A percentile compares a stretch with the other conserved stretches of the same genome.
These are phyloP conservation scores for Apis laboriosa DNA, from an alignment of 1,140 invertebrate species.

Conservation along the genomic window DNA sequence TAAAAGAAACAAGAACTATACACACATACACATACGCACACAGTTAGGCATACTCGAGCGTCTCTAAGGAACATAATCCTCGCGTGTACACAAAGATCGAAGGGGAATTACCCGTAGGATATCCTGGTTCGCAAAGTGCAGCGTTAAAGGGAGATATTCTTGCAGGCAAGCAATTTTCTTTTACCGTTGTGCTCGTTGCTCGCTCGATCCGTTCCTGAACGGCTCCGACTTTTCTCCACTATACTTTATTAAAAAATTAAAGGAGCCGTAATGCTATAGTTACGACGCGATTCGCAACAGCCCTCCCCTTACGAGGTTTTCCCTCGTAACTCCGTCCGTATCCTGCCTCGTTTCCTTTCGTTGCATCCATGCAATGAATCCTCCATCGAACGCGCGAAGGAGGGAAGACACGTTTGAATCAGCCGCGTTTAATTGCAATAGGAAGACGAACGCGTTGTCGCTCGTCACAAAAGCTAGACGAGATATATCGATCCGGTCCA, in stretches of 20 bases:
- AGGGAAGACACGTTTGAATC: background rate
- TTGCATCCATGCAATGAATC: too few species aligned
- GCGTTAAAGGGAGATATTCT: constrained; percentile 35
- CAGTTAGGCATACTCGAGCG: background rate
- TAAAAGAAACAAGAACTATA: background rate
- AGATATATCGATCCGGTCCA: background rate
- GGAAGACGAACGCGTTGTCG: background rate
- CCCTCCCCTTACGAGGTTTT: background rate
- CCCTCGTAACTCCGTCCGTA: constrained; percentile 6
- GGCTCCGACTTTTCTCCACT: background rate
- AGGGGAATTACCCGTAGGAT: constrained; percentile 26
- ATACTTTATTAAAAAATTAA: constrained; percentile 47
- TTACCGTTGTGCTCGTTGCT: constrained; percentile 10
- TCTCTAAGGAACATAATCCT: constrained; percentile 6
- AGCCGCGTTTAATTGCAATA: constrained; percentile 20
- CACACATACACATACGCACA: background rate
- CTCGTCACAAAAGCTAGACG: background rate
- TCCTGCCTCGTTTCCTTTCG: background rate
- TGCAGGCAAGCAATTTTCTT: constrained; percentile 24
- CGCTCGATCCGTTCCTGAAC: background rate
- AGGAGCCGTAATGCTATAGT: constrained; percentile 27
- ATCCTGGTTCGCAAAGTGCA: constrained; percentile 28
- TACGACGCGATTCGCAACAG: constrained; percentile 31
- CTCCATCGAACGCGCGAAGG: too few species aligned
- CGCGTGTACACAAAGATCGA: constrained; percentile 6